Evolutionary conservation across 2,888 invertebrate genomes (phyloP).

Genomic region (Heliothis peltigera): DNA sequence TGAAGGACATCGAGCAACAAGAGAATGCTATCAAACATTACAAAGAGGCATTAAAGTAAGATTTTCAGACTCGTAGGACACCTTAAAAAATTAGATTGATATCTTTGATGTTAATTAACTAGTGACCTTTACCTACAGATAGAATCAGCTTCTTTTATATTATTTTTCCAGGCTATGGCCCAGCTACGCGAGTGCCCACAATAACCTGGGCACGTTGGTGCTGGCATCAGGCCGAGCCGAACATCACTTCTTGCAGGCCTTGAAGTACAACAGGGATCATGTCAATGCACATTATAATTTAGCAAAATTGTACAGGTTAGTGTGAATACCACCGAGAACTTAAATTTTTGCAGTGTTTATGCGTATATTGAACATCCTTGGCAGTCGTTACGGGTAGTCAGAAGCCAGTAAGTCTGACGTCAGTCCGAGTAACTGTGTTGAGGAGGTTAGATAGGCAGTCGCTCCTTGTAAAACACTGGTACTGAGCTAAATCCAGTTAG

Average conservation of each 20-base stretch:
- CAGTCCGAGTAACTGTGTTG: too few species aligned
- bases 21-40: constrained; percentile 94
- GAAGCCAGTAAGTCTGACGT: too few species aligned
- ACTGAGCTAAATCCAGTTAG: too few species aligned
- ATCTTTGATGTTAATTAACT: too few species aligned
- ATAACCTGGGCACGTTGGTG: constrained; percentile 95
- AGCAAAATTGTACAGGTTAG: constrained; percentile 94
- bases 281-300: constrained; percentile 96
- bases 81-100: too few species aligned
- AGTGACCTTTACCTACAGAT: too few species aligned
- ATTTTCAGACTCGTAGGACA: background rate
- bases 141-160: background rate
- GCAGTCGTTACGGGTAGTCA: too few species aligned
- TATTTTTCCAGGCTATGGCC: constrained; percentile 93
- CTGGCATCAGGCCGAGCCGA: constrained; percentile 92
- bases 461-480: too few species aligned
- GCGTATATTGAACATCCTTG: too few species aligned
- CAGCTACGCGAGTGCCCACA: constrained; percentile 95
- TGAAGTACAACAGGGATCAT: constrained; percentile 93
- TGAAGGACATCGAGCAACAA: constrained; percentile 93
- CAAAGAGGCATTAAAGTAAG: constrained; percentile 94
- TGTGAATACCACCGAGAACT: background rate
- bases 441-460: too few species aligned
- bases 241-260: constrained; percentile 93
- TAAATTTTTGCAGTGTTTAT: background rate